Conservation (phyloP, 2,888 invertebrate species). For the Apotomis capreana region DNA sequence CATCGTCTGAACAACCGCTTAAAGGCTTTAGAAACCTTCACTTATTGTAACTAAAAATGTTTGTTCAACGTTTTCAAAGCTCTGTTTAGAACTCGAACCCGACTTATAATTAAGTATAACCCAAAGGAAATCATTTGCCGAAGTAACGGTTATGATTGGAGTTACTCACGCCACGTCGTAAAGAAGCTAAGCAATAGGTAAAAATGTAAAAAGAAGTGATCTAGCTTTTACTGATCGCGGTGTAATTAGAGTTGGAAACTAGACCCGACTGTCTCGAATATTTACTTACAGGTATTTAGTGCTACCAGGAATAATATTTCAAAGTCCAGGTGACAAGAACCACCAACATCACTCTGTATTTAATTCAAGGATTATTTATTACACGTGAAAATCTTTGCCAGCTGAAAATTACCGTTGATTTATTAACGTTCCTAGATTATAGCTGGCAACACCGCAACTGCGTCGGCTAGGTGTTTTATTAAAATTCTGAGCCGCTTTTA, state of each 20-base stretch:
- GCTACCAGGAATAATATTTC: conserved; percentile 37
- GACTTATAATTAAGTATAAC: conserved; percentile 34
- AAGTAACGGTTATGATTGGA: conserved; percentile 34
- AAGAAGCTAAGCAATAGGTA: conserved; percentile 22
- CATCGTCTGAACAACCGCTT: conserved; percentile 20
- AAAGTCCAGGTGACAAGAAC: conserved; percentile 39
- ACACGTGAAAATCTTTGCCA: conserved; percentile 41
- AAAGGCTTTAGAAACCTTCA: conserved; percentile 20
- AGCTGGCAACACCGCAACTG: conserved; percentile 37
- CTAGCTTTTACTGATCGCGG: conserved; percentile 8
- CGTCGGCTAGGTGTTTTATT: conserved; percentile 55
- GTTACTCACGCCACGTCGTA: conserved; percentile 31
- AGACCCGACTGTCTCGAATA: conserved; percentile 14
- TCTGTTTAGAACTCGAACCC: conserved; percentile 22
- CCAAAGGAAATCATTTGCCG: conserved; percentile 36
- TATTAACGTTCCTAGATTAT: conserved; percentile 29
- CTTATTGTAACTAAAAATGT: conserved; percentile 14
- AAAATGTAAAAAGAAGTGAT: conserved; percentile 12
- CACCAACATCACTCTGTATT: conserved; percentile 39
- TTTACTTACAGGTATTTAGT: conserved; percentile 37
- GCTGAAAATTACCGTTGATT: conserved; percentile 38
- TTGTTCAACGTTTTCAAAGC: conserved; percentile 28
- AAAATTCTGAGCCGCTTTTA: conserved; percentile 65
- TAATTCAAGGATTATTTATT: conserved; percentile 41
- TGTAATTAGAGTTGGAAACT: conserved; percentile 21